phyloP scores from a whole-genome alignment of 2,797 vertebrate species.

The Schizopygopsis malacanthus region DNA sequence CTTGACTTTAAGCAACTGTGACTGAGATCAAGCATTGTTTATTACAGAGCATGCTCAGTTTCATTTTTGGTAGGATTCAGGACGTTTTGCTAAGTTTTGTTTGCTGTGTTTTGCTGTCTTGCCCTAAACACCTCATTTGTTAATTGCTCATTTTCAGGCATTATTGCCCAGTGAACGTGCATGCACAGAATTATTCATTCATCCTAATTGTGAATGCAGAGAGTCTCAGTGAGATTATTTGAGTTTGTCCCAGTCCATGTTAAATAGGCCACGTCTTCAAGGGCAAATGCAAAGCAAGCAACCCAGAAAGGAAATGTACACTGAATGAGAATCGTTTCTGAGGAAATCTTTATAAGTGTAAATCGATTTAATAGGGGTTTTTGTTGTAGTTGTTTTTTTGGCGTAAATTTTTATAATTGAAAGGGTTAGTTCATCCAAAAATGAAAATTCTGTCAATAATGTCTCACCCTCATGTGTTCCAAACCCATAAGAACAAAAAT shows the following conservation, averaged over 20 bases:
- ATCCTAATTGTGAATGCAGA: not conserved
- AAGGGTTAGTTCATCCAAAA: no score
- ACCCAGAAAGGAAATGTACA: not conserved
- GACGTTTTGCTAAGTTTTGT: not conserved
- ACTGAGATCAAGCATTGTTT: not conserved
- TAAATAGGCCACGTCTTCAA: not conserved
- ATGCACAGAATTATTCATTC: not conserved
- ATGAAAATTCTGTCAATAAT: no score
- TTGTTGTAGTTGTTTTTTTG: no score
- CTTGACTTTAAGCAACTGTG: not conserved
- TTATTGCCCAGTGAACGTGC: not conserved
- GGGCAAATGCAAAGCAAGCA: slow-evolving; percentile 27
- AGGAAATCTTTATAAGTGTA: not conserved
- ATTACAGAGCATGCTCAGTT: not conserved
- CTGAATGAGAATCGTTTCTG: not conserved
- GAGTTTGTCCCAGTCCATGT: not conserved
- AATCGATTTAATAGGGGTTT: not conserved
- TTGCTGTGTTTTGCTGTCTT: not conserved
- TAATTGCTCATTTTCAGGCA: not conserved
- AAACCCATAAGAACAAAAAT: no score
- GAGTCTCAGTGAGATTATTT: not conserved
- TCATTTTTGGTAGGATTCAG: not conserved
- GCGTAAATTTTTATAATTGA: no score
- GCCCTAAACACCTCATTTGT: not conserved
- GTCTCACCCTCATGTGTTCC: no score